A percentile compares a stretch with the other conserved stretches of the same genome.
phyloP scores from a whole-genome alignment of 2,113 vertebrate species.

The Laticauda colubrina region DNA sequence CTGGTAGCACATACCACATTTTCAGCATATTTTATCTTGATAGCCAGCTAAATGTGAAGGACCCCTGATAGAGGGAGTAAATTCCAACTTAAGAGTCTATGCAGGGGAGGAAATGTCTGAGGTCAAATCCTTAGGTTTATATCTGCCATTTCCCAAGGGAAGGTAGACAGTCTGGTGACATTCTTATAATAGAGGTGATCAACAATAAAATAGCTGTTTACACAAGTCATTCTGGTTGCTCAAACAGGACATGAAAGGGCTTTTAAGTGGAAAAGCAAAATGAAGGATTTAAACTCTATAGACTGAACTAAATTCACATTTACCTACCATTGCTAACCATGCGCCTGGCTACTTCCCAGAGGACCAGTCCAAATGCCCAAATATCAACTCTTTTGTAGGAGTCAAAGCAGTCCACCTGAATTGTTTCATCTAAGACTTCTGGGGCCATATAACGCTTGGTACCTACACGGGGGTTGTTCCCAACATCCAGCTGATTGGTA shows the following conservation, averaged over 20 bases:
- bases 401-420: conserved; percentile 97
- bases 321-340: conserved; percentile 95
- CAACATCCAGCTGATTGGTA: conserved; percentile 95
- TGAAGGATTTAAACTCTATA: background rate
- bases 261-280: background rate
- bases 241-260: background rate
- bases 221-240: background rate
- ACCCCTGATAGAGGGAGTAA: background rate
- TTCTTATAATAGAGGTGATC: background rate
- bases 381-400: conserved; percentile 96
- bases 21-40: background rate
- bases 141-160: background rate
- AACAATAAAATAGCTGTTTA: background rate
- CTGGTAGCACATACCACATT: background rate
- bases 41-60: background rate
- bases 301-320: background rate
- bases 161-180: background rate
- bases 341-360: conserved; percentile 94
- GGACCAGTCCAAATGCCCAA: conserved; percentile 96
- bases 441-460: conserved; percentile 99
- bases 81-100: background rate
- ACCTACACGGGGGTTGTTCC: conserved; percentile 96
- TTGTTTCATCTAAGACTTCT: conserved; percentile 91
- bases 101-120: background rate
- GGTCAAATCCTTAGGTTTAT: background rate